Percentiles rank a stretch among this genome's conserved stretches.
These are phyloP conservation scores for Magallana ariakensis DNA, from an alignment of 1,140 invertebrate genomes.

Conservation along the genomic window DNA sequence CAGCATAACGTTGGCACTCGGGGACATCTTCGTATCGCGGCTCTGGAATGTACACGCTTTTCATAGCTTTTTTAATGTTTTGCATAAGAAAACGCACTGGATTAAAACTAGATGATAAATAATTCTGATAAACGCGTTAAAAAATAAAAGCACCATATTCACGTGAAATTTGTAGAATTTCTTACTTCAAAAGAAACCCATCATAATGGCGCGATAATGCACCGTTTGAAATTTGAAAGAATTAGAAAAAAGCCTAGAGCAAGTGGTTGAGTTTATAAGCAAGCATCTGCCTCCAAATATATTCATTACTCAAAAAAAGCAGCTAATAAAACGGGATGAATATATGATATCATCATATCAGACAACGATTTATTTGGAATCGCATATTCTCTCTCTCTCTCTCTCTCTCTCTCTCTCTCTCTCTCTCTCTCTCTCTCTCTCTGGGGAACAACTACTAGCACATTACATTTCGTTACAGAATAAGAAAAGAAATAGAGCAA, in stretches of 20 bases:
- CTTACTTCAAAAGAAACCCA: constrained; percentile 14
- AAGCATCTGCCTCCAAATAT: neutral
- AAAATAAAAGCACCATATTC: neutral
- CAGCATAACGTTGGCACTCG: constrained; percentile 9
- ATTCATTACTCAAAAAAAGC: neutral
- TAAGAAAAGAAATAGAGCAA: neutral
- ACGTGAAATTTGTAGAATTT: constrained; percentile 1
- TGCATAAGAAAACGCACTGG: neutral
- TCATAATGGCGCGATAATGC: neutral
- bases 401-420: constrained; percentile 17
- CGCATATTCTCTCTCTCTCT: neutral
- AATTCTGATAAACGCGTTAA: neutral
- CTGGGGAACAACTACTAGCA: neutral
- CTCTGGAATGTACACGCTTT: neutral
- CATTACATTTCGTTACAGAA: neutral
- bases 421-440: constrained; percentile 14
- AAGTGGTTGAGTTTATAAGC: neutral
- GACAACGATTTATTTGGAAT: no score
- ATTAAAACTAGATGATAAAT: constrained; percentile 30
- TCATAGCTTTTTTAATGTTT: neutral
- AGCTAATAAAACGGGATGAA: neutral
- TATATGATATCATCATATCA: neutral
- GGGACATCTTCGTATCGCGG: constrained; percentile 1
- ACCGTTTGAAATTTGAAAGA: neutral
- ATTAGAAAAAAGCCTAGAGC: neutral